A percentile compares a stretch with the other conserved stretches of the same genome.
phyloP scores from a whole-genome alignment of 2,888 invertebrate genomes.

The Conistra vaccinii region DNA sequence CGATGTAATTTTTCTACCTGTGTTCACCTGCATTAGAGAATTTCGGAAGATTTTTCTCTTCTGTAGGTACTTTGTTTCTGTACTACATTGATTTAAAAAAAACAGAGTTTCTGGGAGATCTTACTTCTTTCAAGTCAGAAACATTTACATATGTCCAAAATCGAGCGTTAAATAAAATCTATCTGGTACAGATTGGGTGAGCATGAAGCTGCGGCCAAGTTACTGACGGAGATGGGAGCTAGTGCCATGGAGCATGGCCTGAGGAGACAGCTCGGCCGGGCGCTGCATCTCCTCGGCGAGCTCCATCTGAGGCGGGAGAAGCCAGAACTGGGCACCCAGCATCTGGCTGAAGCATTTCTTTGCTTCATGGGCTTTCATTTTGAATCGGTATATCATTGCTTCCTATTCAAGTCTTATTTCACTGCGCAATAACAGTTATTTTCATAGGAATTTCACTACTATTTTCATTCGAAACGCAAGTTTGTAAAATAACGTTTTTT shows the following conservation, averaged over 20 bases:
- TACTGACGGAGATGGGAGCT: conserved; percentile 86
- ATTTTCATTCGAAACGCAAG: background rate
- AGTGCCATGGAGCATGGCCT: conserved; percentile 82
- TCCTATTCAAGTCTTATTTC: background rate
- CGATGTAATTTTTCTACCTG: background rate
- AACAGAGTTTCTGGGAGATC: background rate
- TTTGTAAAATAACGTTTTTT: background rate
- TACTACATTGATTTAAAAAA: background rate
- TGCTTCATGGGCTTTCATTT: conserved; percentile 85
- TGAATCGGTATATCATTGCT: conserved; percentile 66
- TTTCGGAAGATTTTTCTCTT: background rate
- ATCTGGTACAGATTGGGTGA: conserved; percentile 77
- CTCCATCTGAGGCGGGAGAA: conserved; percentile 82
- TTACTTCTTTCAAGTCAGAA: background rate
- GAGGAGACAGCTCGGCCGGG: conserved; percentile 82
- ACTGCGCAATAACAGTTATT: background rate
- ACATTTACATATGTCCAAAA: background rate
- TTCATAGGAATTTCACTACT: background rate
- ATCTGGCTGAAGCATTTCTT: conserved; percentile 84
- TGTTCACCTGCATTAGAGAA: background rate
- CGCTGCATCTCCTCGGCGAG: conserved; percentile 85
- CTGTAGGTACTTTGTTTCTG: background rate
- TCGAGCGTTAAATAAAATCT: background rate
- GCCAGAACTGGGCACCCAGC: conserved; percentile 86
- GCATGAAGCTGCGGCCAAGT: conserved; percentile 79